phyloP scores from a whole-genome alignment of 2,888 invertebrate genomes.

The Spicauda simplicius region DNA sequence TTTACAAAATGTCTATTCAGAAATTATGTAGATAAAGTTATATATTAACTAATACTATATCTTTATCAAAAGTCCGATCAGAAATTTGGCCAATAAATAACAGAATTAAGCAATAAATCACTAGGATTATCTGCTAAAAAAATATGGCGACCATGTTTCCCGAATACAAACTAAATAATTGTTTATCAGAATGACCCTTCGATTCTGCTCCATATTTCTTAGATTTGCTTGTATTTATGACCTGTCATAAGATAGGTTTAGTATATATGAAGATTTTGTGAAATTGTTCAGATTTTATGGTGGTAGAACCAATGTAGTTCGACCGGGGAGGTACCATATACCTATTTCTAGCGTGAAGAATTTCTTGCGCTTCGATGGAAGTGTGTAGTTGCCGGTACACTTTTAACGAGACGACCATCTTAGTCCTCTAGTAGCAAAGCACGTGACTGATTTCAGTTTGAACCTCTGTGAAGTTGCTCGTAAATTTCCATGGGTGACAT shows the following conservation, averaged over 20 bases:
- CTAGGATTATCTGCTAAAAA: conserved; percentile 67
- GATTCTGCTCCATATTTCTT: conserved; percentile 47
- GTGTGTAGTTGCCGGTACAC: no score
- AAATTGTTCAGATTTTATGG: background rate
- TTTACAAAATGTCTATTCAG: no score
- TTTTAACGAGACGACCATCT: no score
- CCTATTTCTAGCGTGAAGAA: no score
- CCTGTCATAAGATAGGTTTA: conserved; percentile 28
- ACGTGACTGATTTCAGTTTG: no score
- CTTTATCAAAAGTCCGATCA: conserved; percentile 50
- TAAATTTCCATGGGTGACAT: no score
- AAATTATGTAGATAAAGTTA: background rate
- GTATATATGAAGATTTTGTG: background rate
- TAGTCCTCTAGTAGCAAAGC: no score
- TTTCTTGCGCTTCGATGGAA: no score
- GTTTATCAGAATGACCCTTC: conserved; percentile 52
- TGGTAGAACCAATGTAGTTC: no score
- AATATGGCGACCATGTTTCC: conserved; percentile 54
- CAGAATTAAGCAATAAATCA: conserved; percentile 63
- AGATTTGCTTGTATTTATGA: conserved; percentile 51
- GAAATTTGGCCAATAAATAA: conserved; percentile 61
- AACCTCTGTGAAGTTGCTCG: no score
- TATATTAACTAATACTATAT: background rate
- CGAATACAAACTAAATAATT: conserved; percentile 56
- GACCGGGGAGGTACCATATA: no score